A percentile compares a stretch with the other conserved stretches of the same genome.
phyloP scores from a whole-genome alignment of 2,797 vertebrate genomes.

The Phylloscopus collybita region DNA sequence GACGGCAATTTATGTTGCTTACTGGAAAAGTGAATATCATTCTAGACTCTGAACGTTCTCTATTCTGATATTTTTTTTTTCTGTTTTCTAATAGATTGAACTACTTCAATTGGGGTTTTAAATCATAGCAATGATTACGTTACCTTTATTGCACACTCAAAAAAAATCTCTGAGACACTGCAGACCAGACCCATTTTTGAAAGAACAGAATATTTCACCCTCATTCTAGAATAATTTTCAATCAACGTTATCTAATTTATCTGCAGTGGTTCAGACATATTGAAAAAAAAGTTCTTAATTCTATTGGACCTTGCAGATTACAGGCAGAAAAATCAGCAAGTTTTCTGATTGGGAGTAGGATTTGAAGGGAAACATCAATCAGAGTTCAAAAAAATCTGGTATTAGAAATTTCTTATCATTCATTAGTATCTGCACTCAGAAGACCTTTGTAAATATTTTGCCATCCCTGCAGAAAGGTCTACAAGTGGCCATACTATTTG shows the following conservation, averaged over 20 bases:
- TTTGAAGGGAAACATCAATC: neutral
- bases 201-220: neutral
- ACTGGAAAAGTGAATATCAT: neutral
- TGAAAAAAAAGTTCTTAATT: constrained; percentile 33
- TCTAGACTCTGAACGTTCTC: neutral
- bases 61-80: neutral
- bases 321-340: neutral
- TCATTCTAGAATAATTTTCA: constrained; percentile 33
- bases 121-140: neutral
- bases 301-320: constrained; percentile 26
- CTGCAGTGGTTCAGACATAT: neutral
- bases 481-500: neutral
- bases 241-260: constrained; percentile 45
- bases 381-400: neutral
- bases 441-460: neutral
- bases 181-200: neutral
- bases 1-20: neutral
- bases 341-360: constrained; percentile 3
- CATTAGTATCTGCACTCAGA: neutral
- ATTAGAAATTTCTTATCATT: constrained; percentile 19
- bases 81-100: neutral
- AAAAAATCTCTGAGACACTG: neutral
- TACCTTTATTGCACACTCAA: neutral
- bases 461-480: neutral
- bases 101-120: neutral